phyloP scores from a whole-genome alignment of 2,888 invertebrate species.

The Alsophila aescularia region DNA sequence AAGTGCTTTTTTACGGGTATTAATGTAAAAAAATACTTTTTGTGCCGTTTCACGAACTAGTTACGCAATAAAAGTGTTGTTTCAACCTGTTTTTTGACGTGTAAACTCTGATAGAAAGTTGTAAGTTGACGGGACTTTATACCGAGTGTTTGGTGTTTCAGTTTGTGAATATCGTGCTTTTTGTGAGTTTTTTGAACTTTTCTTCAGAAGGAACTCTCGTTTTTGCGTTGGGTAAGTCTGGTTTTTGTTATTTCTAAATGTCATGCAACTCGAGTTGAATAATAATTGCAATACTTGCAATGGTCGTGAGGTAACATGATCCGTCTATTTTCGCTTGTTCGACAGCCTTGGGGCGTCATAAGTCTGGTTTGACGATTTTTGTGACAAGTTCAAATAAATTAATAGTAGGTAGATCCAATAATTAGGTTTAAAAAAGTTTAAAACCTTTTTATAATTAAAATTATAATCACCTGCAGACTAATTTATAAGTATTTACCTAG shows the following conservation, averaged over 20 bases:
- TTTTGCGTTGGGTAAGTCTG: slow-evolving; percentile 34
- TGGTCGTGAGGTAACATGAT: slow-evolving; percentile 27
- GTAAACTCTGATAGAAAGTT: slow-evolving; percentile 40
- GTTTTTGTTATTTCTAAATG: slow-evolving; percentile 19
- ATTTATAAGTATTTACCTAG: no score
- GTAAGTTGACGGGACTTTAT: slow-evolving; percentile 26
- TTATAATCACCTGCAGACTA: no score
- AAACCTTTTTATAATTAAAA: no score
- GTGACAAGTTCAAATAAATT: slow-evolving; percentile 1
- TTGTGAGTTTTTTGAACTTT: slow-evolving; percentile 43
- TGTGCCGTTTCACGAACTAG: slow-evolving; percentile 26
- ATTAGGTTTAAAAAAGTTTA: no score
- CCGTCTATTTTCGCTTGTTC: slow-evolving; percentile 30
- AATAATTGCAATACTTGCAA: slow-evolving; percentile 25
- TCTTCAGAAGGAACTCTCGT: slow-evolving; percentile 23
- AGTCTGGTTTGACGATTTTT: slow-evolving; percentile 15
- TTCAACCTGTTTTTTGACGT: slow-evolving; percentile 27
- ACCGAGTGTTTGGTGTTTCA: slow-evolving; percentile 33
- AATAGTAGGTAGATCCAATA: no score
- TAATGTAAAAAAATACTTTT: slow-evolving; percentile 43
- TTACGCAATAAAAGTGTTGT: slow-evolving; percentile 29
- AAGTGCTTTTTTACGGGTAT: slow-evolving; percentile 50
- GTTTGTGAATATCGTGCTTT: slow-evolving; percentile 36
- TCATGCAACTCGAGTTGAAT: slow-evolving; percentile 23
- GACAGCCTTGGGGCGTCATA: slow-evolving; percentile 26